These are phyloP conservation scores for Chloromyia formosa DNA, from an alignment of 2,888 invertebrate genomes.

Conservation along the genomic window DNA sequence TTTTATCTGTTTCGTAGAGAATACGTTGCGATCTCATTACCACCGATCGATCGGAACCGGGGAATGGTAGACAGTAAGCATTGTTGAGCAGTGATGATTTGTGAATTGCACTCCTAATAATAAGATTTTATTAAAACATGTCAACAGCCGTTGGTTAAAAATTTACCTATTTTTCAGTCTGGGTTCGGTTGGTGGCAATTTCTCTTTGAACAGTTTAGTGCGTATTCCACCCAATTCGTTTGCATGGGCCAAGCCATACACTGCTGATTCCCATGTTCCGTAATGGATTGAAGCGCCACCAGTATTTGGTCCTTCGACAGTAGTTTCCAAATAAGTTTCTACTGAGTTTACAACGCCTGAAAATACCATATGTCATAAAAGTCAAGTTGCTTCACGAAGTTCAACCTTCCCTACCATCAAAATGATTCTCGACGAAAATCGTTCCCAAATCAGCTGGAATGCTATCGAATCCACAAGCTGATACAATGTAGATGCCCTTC, in stretches of 20 bases:
- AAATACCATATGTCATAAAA: slow-evolving; percentile 62
- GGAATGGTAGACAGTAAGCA: slow-evolving; percentile 79
- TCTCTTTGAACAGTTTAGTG: slow-evolving; percentile 72
- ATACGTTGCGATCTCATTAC: slow-evolving; percentile 82
- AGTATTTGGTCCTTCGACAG: slow-evolving; percentile 56
- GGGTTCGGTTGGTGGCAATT: slow-evolving; percentile 72
- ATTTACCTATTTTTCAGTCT: slow-evolving; percentile 65
- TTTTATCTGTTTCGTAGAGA: slow-evolving; percentile 72
- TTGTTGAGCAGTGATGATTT: slow-evolving; percentile 61
- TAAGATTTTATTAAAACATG: slow-evolving; percentile 27
- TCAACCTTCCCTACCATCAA: slow-evolving; percentile 65
- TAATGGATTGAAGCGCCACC: slow-evolving; percentile 72
- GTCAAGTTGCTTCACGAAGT: slow-evolving; percentile 42
- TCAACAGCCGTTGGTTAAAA: slow-evolving; percentile 58
- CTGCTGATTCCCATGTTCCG: slow-evolving; percentile 90
- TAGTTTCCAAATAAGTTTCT: slow-evolving; percentile 72
- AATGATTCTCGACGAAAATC: slow-evolving; percentile 79
- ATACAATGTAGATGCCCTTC: slow-evolving; percentile 85
- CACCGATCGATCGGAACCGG: slow-evolving; percentile 84
- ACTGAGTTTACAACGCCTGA: slow-evolving; percentile 77
- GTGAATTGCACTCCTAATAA: slow-evolving; percentile 64
- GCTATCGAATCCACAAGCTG: slow-evolving; percentile 93
- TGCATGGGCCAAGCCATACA: slow-evolving; percentile 76
- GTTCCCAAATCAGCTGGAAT: slow-evolving; percentile 90
- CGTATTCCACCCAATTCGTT: slow-evolving; percentile 74